Conservation (phyloP, 2,113 vertebrate genomes). For the Sceloporus tristichus region DNA sequence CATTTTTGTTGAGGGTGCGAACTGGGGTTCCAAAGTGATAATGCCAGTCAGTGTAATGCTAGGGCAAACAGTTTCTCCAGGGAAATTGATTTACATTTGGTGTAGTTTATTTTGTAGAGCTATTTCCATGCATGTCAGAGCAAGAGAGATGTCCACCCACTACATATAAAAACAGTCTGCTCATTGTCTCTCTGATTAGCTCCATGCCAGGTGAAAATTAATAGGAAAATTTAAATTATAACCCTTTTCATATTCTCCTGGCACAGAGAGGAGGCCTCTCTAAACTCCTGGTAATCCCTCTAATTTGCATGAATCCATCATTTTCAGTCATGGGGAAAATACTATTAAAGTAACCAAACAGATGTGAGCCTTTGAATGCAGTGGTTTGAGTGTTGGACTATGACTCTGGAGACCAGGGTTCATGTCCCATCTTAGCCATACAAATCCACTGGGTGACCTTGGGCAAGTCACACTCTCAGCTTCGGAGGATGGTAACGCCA, state of each 20-base stretch:
- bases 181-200: constrained; percentile 29
- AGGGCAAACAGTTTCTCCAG: constrained; percentile 1
- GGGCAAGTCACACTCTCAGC: too few relatives aligned
- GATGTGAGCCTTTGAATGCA: not conserved
- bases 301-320: not conserved
- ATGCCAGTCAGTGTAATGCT: not conserved
- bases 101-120: constrained; percentile 26
- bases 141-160: constrained; percentile 20
- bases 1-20: not conserved
- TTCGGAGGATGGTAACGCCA: too few relatives aligned
- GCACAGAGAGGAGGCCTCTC: constrained; percentile 23
- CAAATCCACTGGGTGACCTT: too few relatives aligned
- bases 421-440: too few relatives aligned
- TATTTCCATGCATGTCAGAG: constrained; percentile 2
- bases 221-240: constrained; percentile 31
- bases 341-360: constrained; percentile 7
- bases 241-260: constrained; percentile 19
- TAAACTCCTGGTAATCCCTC: constrained; percentile 26
- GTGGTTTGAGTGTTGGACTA: too few relatives aligned
- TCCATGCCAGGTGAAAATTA: constrained; percentile 38
- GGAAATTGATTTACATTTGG: constrained; percentile 16
- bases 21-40: not conserved
- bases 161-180: not conserved
- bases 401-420: too few relatives aligned
- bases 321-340: constrained; percentile 8